Evolutionary conservation across 2,888 invertebrate genomes (phyloP), one percentile per base, ranked within the genome.

Genomic region (Drosophila mimica): DNA sequence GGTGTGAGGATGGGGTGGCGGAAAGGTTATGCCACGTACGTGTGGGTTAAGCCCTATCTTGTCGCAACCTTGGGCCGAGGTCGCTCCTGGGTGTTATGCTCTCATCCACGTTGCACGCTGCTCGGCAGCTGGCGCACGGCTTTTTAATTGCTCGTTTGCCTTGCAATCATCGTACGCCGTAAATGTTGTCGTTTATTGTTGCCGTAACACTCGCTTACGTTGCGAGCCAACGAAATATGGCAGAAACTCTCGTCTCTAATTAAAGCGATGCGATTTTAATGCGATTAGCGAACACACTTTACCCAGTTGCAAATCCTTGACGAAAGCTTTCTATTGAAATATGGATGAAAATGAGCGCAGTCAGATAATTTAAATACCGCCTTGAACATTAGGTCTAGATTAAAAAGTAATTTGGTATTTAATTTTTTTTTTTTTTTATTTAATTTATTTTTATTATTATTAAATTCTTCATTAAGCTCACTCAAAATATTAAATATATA

Each of bases 121-220:
- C 68, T 54, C 62, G 69, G 76, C 83, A 81, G 80, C 60, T 65
- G 86, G 74, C 83, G 73, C 83, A 83, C 78, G 82, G 74, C 80
- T 81, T 88, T 86, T 86, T 86, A 86, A 86, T 88, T 86, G 88
- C 85, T 86, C 85, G 85, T 86, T 86, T 86, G 74, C 87, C 83
- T 78, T 74, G 88, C 89, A 85, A 89, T 87, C 88, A 87, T 86
- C 89, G 80, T 72, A 62, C 83, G 58, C 77, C 83, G 81, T 89
- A 83, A 87, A 89, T 79, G 83, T 82, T 83, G 82, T 74, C 85
- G 88, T 84, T 84, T 87, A 87, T 84, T 84, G 82, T 86, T 84
- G 72, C 70, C 79, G 70, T 69, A 66, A 61, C 70, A 70, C 63
- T 69, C 67, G 56, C 49, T 70, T 70, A 77, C 77, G 75, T 75